Percentiles rank a stretch among this genome's conserved stretches.
phyloP scores from a whole-genome alignment of 2,113 vertebrate species.

The Melanotaenia duboulayi region DNA sequence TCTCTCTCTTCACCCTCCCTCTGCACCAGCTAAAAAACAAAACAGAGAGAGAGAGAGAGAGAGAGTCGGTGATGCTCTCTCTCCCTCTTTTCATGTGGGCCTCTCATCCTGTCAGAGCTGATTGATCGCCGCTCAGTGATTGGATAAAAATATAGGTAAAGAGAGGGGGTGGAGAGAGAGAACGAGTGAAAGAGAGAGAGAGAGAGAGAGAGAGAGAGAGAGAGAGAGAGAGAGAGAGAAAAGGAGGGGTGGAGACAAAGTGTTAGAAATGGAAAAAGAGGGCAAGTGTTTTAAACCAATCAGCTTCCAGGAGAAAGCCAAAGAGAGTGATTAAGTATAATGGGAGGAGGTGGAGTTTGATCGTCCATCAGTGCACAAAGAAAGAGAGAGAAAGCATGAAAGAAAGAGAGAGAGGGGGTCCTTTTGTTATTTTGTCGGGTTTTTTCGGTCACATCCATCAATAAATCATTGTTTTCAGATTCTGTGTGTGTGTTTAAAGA shows the following conservation, averaged over 20 bases:
- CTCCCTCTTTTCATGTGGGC: constrained; percentile 82
- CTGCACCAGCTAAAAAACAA: constrained; percentile 81
- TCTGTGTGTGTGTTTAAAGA: no score
- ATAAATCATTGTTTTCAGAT: constrained; percentile 31
- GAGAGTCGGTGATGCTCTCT: constrained; percentile 25
- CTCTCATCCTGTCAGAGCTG: constrained; percentile 86
- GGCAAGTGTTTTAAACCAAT: constrained; percentile 70
- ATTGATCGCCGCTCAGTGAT: constrained; percentile 91
- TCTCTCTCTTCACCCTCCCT: constrained; percentile 80
- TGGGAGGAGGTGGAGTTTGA: constrained; percentile 48
- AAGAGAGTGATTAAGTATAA: constrained; percentile 74
- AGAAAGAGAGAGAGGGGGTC: constrained; percentile 28
- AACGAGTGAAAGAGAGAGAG: constrained; percentile 18
- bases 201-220: no score
- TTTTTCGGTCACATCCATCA: constrained; percentile 54
- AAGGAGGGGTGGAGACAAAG: constrained; percentile 26
- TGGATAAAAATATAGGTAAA: constrained; percentile 74
- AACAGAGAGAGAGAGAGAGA: constrained; percentile 46
- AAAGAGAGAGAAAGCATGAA: constrained; percentile 30
- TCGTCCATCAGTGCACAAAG: constrained; percentile 17
- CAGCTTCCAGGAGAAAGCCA: constrained; percentile 35
- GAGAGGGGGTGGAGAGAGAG: constrained; percentile 29
- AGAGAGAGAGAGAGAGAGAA: no score
- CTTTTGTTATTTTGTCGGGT: constrained; percentile 56
- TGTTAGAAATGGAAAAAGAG: constrained; percentile 42